These are phyloP conservation scores for Phaetusa simplex DNA, from an alignment of 2,113 vertebrate species.

Conservation along the genomic window DNA sequence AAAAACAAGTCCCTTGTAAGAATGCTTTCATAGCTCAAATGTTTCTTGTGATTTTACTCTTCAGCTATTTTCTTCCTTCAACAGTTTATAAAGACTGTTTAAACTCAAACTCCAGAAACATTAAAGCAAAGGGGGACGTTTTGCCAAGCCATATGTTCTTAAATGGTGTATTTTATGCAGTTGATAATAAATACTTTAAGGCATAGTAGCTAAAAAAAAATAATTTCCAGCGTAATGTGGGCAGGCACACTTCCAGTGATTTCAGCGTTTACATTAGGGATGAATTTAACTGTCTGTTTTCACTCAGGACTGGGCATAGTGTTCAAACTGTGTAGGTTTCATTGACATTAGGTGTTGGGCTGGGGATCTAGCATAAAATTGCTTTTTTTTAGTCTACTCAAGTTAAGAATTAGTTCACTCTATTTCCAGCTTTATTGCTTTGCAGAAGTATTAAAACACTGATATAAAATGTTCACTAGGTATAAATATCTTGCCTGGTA, in stretches of 20 bases:
- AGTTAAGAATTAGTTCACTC: neutral
- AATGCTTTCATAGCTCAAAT: neutral
- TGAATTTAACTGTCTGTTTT: neutral
- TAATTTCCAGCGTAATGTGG: neutral
- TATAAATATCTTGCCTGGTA: neutral
- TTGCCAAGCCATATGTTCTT: slow-evolving; percentile 42
- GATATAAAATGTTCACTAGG: neutral
- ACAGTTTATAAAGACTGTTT: neutral
- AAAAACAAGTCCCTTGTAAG: neutral
- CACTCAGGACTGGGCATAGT: neutral
- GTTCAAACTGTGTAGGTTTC: neutral
- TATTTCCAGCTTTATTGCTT: slow-evolving; percentile 5
- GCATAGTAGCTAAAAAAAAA: neutral
- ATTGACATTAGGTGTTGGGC: neutral
- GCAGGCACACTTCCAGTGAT: neutral
- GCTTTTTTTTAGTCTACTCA: neutral
- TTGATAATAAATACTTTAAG: slow-evolving; percentile 45
- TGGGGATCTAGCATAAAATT: neutral
- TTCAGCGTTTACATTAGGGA: neutral
- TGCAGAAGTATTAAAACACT: neutral
- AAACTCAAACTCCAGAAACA: neutral
- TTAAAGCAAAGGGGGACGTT: slow-evolving; percentile 9
- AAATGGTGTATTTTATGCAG: slow-evolving; percentile 36
- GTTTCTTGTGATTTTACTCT: neutral
- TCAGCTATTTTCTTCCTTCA: slow-evolving; percentile 2